Percentiles rank a stretch among this genome's conserved stretches.
phyloP scores from a whole-genome alignment of 2,888 invertebrate genomes.

The Sesia bembeciformis region DNA sequence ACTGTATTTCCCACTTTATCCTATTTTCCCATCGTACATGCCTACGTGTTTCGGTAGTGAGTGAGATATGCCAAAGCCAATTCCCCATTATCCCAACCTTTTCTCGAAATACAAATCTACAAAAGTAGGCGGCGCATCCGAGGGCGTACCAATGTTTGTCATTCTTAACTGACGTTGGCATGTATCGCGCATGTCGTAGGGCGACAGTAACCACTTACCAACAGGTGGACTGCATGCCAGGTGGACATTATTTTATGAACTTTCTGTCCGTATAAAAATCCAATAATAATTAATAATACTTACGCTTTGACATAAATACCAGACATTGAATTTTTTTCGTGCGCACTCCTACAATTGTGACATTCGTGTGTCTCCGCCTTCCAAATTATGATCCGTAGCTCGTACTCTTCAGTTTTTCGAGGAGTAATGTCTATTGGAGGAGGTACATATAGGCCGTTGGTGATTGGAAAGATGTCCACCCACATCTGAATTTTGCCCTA shows the following conservation, averaged over 20 bases:
- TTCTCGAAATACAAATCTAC: too few relatives aligned
- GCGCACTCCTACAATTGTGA: constrained; percentile 79
- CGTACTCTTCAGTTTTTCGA: constrained; percentile 78
- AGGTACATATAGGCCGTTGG: constrained; percentile 76
- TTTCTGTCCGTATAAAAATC: neutral
- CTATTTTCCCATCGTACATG: too few relatives aligned
- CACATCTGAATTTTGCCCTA: constrained; percentile 94
- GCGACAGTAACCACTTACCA: too few relatives aligned
- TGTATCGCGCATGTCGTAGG: too few relatives aligned
- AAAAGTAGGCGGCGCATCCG: too few relatives aligned
- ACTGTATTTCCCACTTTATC: too few relatives aligned
- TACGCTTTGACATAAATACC: constrained; percentile 81
- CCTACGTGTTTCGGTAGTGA: too few relatives aligned
- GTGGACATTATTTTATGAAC: neutral
- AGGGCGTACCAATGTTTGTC: too few relatives aligned
- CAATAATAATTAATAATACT: constrained; percentile 15
- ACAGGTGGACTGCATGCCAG: too few relatives aligned
- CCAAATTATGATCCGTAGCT: constrained; percentile 80
- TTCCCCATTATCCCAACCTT: too few relatives aligned
- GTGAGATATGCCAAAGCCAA: too few relatives aligned
- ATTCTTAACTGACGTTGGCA: too few relatives aligned
- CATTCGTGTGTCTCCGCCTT: constrained; percentile 70
- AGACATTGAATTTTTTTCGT: neutral
- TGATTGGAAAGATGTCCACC: constrained; percentile 86
- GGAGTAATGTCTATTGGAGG: constrained; percentile 85